phyloP scores from a whole-genome alignment of 2,797 vertebrate genomes.

The Argya squamiceps region DNA sequence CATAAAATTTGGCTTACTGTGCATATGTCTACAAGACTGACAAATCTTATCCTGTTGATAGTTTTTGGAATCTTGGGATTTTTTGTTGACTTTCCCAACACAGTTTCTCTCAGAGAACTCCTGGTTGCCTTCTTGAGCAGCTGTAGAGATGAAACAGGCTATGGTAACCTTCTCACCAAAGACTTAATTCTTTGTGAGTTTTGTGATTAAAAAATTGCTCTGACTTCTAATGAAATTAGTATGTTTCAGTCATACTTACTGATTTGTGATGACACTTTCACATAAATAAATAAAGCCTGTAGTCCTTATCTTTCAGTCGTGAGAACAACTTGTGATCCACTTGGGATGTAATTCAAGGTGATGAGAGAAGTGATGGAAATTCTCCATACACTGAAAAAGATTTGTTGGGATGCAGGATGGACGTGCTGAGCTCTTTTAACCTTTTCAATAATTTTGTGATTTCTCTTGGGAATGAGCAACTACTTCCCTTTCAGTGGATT shows the following conservation, averaged over 20 bases:
- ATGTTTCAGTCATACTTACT: conserved; percentile 27
- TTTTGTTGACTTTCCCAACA: conserved; percentile 43
- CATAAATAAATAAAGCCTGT: conserved; percentile 43
- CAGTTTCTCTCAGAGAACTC: neutral
- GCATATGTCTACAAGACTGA: neutral
- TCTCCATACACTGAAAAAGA: neutral
- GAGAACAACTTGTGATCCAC: conserved; percentile 39
- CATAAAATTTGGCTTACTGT: neutral
- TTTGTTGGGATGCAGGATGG: neutral
- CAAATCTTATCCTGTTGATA: neutral
- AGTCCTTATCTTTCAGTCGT: conserved; percentile 21
- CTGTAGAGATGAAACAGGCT: conserved; percentile 9
- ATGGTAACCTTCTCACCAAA: conserved; percentile 55
- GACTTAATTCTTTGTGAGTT: conserved; percentile 45
- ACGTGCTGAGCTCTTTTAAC: conserved; percentile 25
- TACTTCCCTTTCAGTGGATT: conserved; percentile 9
- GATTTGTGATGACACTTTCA: conserved; percentile 38
- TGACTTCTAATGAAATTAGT: conserved; percentile 61
- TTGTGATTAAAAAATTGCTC: conserved; percentile 61
- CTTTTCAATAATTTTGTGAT: neutral
- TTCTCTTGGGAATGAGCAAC: conserved; percentile 24
- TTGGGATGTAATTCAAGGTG: conserved; percentile 27
- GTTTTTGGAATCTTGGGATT: neutral
- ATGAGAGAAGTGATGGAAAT: conserved; percentile 40
- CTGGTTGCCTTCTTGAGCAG: neutral